phyloP scores from a whole-genome alignment of 2,888 invertebrate genomes.

The Netelia virgata region DNA sequence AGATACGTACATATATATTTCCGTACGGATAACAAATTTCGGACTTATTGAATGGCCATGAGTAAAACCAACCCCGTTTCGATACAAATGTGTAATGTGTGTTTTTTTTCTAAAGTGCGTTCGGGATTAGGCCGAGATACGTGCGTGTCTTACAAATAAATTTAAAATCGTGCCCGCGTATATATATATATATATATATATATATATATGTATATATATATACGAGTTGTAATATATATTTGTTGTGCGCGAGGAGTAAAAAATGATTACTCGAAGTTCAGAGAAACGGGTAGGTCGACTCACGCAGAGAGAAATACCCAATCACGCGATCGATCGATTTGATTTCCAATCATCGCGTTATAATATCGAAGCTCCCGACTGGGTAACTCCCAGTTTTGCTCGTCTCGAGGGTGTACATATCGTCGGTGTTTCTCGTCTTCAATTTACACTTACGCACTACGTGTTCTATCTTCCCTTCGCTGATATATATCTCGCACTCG shows the following conservation, averaged over 20 bases:
- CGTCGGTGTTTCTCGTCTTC: constrained; percentile 18
- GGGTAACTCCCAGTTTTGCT: constrained; percentile 40
- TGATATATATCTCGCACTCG: constrained; percentile 11
- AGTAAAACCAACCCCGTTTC: constrained; percentile 13
- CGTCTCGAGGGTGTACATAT: constrained; percentile 21
- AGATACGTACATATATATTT: constrained; percentile 1
- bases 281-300: constrained; percentile 11
- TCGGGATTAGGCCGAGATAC: neutral
- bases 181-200: no score
- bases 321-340: constrained; percentile 61
- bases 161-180: neutral
- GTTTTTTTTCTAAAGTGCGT: neutral
- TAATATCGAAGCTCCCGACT: constrained; percentile 28
- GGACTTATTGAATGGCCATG: constrained; percentile 22
- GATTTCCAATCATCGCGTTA: constrained; percentile 61
- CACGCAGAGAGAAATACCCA: constrained; percentile 18
- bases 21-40: constrained; percentile 19
- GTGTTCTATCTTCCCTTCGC: neutral
- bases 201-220: neutral
- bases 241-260: neutral
- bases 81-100: neutral
- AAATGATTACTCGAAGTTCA: neutral
- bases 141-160: neutral
- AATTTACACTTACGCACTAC: constrained; percentile 21
- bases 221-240: neutral